Evolutionary conservation across 2,797 vertebrate genomes (phyloP).

Genomic region (Xerus rutilus): DNA sequence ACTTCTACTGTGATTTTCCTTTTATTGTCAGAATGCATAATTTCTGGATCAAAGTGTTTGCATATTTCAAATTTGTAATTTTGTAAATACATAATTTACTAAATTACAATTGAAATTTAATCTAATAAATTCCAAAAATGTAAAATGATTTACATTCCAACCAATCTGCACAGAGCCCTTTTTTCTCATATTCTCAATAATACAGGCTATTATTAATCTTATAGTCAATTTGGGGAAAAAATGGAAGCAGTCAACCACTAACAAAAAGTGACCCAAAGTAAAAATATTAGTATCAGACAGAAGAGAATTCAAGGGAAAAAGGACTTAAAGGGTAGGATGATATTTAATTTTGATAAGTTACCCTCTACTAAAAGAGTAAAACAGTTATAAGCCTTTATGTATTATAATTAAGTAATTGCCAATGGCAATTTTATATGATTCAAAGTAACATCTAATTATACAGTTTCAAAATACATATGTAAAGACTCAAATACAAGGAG

Average conservation of each 20-base stretch:
- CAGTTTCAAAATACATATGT: neutral
- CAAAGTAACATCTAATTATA: neutral
- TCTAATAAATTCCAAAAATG: neutral
- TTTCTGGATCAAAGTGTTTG: slow-evolving; percentile 1
- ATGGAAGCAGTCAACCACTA: neutral
- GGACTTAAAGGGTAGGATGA: neutral
- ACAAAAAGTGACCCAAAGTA: neutral
- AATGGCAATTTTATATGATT: neutral
- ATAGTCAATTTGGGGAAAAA: neutral
- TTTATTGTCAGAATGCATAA: neutral
- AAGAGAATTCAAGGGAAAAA: slow-evolving; percentile 27
- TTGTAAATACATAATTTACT: neutral
- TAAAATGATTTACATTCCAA: neutral
- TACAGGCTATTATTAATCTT: neutral
- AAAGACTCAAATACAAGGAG: slow-evolving; percentile 13
- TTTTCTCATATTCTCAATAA: neutral
- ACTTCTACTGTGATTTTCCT: too few species aligned
- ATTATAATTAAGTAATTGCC: neutral
- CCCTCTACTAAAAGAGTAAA: slow-evolving; percentile 6
- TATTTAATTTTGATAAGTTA: slow-evolving; percentile 16
- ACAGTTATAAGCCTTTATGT: neutral
- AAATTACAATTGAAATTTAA: slow-evolving; percentile 21
- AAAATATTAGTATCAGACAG: neutral
- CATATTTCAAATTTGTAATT: neutral
- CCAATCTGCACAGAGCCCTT: neutral